Percentiles rank a stretch among this genome's conserved stretches.
phyloP scores from a whole-genome alignment of 2,797 vertebrate genomes.

The Pangasius djambal region DNA sequence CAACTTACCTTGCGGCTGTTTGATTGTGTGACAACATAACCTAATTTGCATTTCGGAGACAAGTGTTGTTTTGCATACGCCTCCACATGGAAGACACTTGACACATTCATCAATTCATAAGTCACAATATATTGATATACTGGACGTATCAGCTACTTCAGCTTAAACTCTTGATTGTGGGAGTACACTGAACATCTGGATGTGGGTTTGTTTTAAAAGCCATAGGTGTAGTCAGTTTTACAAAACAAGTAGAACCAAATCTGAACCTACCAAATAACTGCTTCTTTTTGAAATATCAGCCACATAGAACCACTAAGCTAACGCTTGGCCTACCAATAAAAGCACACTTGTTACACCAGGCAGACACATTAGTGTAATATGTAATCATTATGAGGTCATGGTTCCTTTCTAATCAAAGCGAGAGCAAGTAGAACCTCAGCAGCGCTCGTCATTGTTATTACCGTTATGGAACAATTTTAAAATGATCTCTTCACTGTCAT shows the following conservation, averaged over 20 bases:
- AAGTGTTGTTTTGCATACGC: slow-evolving; percentile 1
- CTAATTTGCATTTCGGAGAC: neutral
- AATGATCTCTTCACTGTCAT: neutral
- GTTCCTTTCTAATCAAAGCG: neutral
- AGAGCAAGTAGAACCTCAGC: neutral
- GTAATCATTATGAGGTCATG: neutral
- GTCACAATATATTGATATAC: neutral
- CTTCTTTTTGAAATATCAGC: neutral
- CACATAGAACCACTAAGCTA: neutral
- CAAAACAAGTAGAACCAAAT: neutral
- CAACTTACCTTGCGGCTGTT: neutral
- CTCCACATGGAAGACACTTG: neutral
- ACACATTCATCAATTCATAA: neutral
- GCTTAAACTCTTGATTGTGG: neutral
- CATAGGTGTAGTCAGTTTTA: neutral
- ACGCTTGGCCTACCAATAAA: neutral
- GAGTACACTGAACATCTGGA: neutral
- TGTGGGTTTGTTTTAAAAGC: neutral
- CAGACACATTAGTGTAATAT: neutral
- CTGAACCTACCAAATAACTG: neutral
- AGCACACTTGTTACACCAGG: neutral
- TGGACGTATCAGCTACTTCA: neutral
- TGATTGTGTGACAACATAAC: neutral
- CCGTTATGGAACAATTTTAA: neutral
- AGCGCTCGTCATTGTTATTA: neutral